Evolutionary conservation across 2,888 invertebrate species (phyloP), one percentile per base, ranked within the genome.

Genomic region (Cremastinae sp.): DNA sequence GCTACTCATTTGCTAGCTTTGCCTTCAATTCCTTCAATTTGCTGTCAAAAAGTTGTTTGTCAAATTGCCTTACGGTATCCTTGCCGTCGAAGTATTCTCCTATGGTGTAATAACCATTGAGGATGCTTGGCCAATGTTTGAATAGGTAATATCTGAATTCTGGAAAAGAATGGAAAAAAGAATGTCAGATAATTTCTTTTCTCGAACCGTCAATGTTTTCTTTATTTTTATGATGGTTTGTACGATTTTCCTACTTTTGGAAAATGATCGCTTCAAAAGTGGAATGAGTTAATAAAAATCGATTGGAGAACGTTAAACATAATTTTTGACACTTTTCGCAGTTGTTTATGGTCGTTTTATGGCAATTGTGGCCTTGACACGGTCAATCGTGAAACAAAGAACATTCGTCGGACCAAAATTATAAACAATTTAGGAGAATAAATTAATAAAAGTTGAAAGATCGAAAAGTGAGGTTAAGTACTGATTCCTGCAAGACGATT

Each of bases 131-230:
- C 87, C 91, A 94, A 79, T 94, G 93, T 69, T 93, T 91, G 88
- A 91, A 90, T 89, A 94, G 92, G 85, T 93, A 94, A 82, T 92
- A 90, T 78, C 96, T 93, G 84, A 93, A 94, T 90, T 94, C 96
- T 96, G 90, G 37, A 91, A 91, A 37, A 28, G 5, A 10, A 65
- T 16, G 28, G 41, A 14, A 7, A 8, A 8, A n/a, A 10, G 12
- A 20, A 18, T 1, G 9, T 16, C 37, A 3, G 41, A 22, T 22
- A 37, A 65, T n/a, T n/a, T n/a, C n/a, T n/a, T n/a, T n/a, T n/a
- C n/a, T n/a, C n/a, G n/a, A n/a, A n/a, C n/a, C n/a, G n/a, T n/a
- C n/a, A n/a, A n/a, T n/a, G n/a, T n/a, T n/a, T n/a, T n/a, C n/a
- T n/a, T n/a, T n/a, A n/a, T n/a, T n/a, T n/a, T n/a, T n/a, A n/a